Percentiles rank a stretch among this genome's conserved stretches.
Conservation (phyloP, 2,797 vertebrate genomes). For the Nannoperca obscura region DNA sequence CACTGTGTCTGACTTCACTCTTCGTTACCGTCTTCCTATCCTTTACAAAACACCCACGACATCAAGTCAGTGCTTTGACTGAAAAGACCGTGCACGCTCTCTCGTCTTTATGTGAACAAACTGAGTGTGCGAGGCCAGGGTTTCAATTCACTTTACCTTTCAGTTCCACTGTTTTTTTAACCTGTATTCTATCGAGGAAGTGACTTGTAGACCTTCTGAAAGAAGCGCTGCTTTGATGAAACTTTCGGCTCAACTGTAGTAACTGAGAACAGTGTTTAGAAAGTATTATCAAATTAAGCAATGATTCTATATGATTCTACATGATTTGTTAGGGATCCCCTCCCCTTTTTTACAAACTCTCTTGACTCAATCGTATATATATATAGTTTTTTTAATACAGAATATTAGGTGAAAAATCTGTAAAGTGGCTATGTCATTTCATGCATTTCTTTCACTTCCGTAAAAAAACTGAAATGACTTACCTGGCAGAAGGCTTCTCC, state of each 20-base stretch:
- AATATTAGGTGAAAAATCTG: not conserved
- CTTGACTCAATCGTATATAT: not conserved
- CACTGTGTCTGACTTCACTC: conserved; percentile 25
- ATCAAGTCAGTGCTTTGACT: conserved; percentile 9
- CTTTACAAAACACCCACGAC: conserved; percentile 42
- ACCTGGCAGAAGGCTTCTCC: not conserved
- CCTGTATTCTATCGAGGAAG: conserved; percentile 13
- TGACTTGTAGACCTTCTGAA: conserved; percentile 14
- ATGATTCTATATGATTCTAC: not conserved
- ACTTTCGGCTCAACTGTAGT: not conserved
- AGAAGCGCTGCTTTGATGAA: conserved; percentile 20
- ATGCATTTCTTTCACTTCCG: not conserved
- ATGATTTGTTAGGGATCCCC: not conserved
- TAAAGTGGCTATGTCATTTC: not conserved
- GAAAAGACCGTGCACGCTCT: conserved; percentile 8
- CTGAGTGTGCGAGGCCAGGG: conserved; percentile 3
- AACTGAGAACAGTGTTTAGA: not conserved
- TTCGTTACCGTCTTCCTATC: conserved; percentile 16
- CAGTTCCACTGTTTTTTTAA: not conserved
- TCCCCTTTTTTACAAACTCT: not conserved
- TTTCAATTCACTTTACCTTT: conserved; percentile 29
- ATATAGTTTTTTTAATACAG: no score
- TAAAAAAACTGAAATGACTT: not conserved
- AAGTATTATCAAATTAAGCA: not conserved
- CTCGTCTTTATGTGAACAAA: conserved; percentile 2